Percentiles rank a stretch among this genome's conserved stretches.
These are phyloP conservation scores for Chondrilla cf. caribensis DNA, from an alignment of 37 sponge, comb jelly and placozoan species.

Conservation along the genomic window DNA sequence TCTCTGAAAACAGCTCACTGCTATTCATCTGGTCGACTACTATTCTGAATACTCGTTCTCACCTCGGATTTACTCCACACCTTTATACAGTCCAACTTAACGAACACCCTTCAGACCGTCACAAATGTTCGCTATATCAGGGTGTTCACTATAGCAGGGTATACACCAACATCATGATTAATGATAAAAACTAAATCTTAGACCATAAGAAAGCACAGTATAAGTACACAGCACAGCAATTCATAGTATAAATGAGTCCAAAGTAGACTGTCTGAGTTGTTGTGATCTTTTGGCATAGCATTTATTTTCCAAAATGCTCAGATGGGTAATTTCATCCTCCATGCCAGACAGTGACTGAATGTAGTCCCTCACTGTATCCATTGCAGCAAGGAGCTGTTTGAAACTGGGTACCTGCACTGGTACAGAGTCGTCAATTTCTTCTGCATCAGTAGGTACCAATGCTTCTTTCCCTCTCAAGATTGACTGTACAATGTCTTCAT, in stretches of 20 bases:
- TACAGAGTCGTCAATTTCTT: not conserved
- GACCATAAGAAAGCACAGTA: too few relatives aligned
- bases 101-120: not conserved
- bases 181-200: too few relatives aligned
- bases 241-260: too few relatives aligned
- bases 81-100: too few relatives aligned
- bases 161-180: not conserved
- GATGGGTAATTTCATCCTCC: not conserved
- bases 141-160: conserved; percentile 18
- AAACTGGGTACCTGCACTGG: not conserved
- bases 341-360: conserved; percentile 6
- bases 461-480: not conserved
- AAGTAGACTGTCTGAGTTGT: too few relatives aligned
- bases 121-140: conserved; percentile 7
- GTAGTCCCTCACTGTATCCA: not conserved
- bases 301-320: too few relatives aligned
- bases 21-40: too few relatives aligned
- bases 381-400: conserved; percentile 5
- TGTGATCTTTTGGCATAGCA: too few relatives aligned
- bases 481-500: conserved; percentile 9
- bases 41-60: too few relatives aligned
- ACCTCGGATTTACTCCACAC: too few relatives aligned
- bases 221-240: too few relatives aligned
- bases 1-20: too few relatives aligned
- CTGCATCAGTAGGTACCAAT: not conserved